Conservation (phyloP, 2,113 vertebrate genomes). For the Chionis minor region DNA sequence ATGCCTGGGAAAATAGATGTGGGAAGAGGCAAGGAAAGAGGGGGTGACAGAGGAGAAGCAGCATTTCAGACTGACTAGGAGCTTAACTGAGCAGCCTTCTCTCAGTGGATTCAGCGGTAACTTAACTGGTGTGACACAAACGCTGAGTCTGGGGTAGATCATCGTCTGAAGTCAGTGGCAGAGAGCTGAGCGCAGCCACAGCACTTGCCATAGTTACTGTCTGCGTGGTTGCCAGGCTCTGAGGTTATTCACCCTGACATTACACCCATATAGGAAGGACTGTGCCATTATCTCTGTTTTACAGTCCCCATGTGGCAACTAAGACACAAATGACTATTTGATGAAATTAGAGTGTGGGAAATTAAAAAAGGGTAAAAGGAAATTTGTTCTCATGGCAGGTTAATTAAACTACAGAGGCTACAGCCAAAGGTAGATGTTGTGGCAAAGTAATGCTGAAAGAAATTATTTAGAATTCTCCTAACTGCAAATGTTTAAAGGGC, state of each 20-base stretch:
- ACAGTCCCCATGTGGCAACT: not conserved
- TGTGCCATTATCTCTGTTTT: not conserved
- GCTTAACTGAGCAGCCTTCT: not conserved
- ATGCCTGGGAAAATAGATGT: not conserved
- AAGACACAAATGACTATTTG: not conserved
- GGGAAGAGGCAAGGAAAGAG: not conserved
- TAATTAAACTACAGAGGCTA: constrained; percentile 7
- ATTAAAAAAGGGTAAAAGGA: constrained; percentile 6
- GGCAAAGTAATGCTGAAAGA: not conserved
- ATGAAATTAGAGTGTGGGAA: constrained; percentile 12
- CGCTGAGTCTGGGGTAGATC: not conserved
- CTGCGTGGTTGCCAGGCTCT: not conserved
- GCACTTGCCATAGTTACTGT: not conserved
- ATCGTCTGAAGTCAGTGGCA: not conserved
- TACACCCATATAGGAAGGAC: not conserved
- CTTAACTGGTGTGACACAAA: not conserved
- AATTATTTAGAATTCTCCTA: not conserved
- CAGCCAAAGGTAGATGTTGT: not conserved
- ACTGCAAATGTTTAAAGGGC: not conserved
- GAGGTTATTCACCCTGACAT: not conserved
- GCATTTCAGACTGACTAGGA: not conserved
- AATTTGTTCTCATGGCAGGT: not conserved
- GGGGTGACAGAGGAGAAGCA: not conserved
- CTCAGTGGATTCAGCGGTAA: not conserved
- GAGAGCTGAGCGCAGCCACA: not conserved